Evolutionary conservation across 2,797 vertebrate species (phyloP), one percentile per base, ranked within the genome.

Genomic region (Pteropus rufus): DNA sequence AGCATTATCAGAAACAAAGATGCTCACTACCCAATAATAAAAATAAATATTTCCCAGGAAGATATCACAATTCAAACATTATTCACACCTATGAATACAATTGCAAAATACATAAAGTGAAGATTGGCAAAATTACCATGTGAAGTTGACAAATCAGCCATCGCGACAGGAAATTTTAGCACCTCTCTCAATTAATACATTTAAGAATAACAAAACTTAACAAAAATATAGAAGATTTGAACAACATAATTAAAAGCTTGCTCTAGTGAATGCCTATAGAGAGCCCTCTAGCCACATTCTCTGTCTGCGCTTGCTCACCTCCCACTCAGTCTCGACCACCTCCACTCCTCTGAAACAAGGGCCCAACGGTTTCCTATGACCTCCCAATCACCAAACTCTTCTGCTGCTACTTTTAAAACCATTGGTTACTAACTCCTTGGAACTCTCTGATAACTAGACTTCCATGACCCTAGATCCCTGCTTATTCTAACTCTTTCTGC

Each of bases 71-170:
- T 79, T 46, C 91, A 62, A 77, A 87, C 34, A 73, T 29, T 46
- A 44, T 62, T 93, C 62, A 52, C 23, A 85, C 15, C 56, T 81
- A 26, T 72, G 84, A 90, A 83, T 73, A 75, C 82, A 97, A 83
- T 23, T 36, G 34, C 34, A 93, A 95, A 92, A 90, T 75, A 75
- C 12, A 19, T 84, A 90, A 92, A 94, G 44, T 70, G 89, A 83
- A 95, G 85, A 91, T 18, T 21, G 73, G 65, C 79, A 62, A 39
- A 85, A 79, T 54, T 70, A 23, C 34, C 81, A 9, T 18, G 41
- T 31, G 49, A 92, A 91, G 79, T 26, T 62, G 11, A 85, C 52
- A 94, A 75, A 84, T 58, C 85, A 67, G 19, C 41, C 31, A 60
- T 70, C 81, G 31, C 69, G 67, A 69, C 10, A 46, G 62, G 79